These are phyloP conservation scores for Ramphastos sulfuratus DNA, from an alignment of 2,113 vertebrate species.

Conservation along the genomic window DNA sequence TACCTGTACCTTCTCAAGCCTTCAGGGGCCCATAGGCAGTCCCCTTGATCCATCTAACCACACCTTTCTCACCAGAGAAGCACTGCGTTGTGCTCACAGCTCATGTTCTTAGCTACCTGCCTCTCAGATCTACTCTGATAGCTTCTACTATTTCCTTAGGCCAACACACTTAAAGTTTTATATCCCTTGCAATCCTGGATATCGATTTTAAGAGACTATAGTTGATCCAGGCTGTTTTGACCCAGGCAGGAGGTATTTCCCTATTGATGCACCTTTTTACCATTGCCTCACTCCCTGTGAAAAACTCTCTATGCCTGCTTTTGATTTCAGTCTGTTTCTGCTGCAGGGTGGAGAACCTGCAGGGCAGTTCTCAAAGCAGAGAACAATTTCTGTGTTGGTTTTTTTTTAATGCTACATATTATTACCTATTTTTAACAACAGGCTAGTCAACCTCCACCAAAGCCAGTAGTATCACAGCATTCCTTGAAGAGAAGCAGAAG, in stretches of 20 bases:
- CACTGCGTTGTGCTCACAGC: rapidly evolving
- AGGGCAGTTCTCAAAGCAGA: not conserved
- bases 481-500: not conserved
- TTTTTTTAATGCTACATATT: not conserved
- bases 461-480: not conserved
- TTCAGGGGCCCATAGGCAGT: rapidly evolving
- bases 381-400: not conserved
- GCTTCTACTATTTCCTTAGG: not conserved
- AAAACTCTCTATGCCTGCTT: not conserved
- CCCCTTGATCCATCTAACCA: not conserved
- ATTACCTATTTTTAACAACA: not conserved
- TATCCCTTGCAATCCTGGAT: not conserved
- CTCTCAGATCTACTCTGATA: not conserved
- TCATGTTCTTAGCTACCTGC: not conserved
- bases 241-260: not conserved
- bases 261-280: not conserved
- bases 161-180: not conserved
- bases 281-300: not conserved
- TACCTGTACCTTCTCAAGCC: not conserved
- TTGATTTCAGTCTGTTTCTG: not conserved
- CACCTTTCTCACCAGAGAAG: not conserved
- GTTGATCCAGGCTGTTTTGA: not conserved
- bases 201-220: not conserved
- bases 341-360: not conserved
- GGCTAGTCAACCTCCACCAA: not conserved